Evolutionary conservation across 1,140 invertebrate genomes (phyloP).

Genomic region (Conopomorpha cramerella): DNA sequence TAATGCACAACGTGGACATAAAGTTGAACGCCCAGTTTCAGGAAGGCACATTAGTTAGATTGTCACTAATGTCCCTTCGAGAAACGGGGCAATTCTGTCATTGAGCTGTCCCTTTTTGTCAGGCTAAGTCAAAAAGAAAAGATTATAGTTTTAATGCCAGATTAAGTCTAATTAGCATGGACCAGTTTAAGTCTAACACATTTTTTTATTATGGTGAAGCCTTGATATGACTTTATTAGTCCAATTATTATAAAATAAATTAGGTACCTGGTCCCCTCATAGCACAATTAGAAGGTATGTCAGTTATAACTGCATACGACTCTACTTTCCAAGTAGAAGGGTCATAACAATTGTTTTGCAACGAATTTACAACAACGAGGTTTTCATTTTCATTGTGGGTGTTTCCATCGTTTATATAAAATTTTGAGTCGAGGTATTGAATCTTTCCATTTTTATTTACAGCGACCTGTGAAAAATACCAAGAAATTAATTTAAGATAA

Average conservation of each 20-base stretch:
- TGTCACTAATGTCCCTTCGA: no score
- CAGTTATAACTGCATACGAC: slow-evolving; percentile 62
- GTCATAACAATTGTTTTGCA: slow-evolving; percentile 60
- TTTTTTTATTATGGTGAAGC: slow-evolving; percentile 2
- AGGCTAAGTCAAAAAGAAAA: no score
- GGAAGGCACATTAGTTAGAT: no score
- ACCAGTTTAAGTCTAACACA: no score
- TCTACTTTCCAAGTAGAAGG: slow-evolving; percentile 57
- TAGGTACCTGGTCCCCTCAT: slow-evolving; percentile 63
- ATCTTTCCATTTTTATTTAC: slow-evolving; percentile 65
- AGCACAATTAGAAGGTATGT: slow-evolving; percentile 67
- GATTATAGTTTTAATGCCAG: no score
- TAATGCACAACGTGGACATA: neutral
- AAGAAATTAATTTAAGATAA: no score
- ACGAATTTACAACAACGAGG: slow-evolving; percentile 8
- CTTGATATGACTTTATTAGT: neutral
- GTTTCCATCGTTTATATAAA: slow-evolving; percentile 64
- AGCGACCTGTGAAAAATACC: slow-evolving; percentile 61
- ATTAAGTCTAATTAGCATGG: no score
- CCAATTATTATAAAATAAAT: neutral
- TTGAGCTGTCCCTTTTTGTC: no score
- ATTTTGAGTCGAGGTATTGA: slow-evolving; percentile 59
- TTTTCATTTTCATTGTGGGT: slow-evolving; percentile 59
- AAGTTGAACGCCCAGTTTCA: no score
- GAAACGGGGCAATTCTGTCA: no score